Conservation (phyloP, 2,888 invertebrate genomes). For the Coleophora flavipennella region DNA sequence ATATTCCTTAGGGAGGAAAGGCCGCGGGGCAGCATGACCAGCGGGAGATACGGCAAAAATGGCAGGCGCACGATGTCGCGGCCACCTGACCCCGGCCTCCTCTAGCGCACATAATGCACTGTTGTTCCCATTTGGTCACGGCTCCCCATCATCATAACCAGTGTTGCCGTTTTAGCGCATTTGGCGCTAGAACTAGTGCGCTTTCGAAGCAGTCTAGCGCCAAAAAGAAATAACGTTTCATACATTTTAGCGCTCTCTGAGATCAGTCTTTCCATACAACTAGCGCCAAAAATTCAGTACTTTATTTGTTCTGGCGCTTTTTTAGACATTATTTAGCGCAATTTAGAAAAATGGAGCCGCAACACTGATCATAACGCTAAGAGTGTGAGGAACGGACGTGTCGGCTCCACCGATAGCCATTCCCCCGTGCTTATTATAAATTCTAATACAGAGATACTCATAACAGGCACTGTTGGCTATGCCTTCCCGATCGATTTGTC, state of each 20-base stretch:
- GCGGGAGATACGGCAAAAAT: slow-evolving; percentile 50
- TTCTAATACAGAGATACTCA: slow-evolving; percentile 35
- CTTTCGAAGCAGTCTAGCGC: too few species aligned
- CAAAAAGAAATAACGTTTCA: too few species aligned
- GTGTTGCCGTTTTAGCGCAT: too few species aligned
- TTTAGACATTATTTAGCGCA: too few species aligned
- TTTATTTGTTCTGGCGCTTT: too few species aligned
- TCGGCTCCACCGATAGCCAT: slow-evolving; percentile 24
- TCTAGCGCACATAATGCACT: slow-evolving; percentile 29
- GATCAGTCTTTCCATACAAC: too few species aligned
- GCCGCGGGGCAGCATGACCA: slow-evolving; percentile 30
- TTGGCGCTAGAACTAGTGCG: too few species aligned
- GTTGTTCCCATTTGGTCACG: slow-evolving; percentile 46
- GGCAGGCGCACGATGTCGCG: slow-evolving; percentile 50
- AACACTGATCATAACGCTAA: too few species aligned
- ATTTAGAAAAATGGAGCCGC: too few species aligned
- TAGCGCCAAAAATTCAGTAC: too few species aligned
- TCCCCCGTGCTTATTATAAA: slow-evolving; percentile 39
- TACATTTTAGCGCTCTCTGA: too few species aligned
- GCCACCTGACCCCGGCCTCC: slow-evolving; percentile 31
- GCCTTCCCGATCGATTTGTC: slow-evolving; percentile 39
- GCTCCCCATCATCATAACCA: slow-evolving; percentile 46
- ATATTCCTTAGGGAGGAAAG: slow-evolving; percentile 26
- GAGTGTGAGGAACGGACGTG: slow-evolving; percentile 40
- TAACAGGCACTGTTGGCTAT: slow-evolving; percentile 23